phyloP scores from a whole-genome alignment of 2,113 vertebrate species.

The Bubo blakistoni region DNA sequence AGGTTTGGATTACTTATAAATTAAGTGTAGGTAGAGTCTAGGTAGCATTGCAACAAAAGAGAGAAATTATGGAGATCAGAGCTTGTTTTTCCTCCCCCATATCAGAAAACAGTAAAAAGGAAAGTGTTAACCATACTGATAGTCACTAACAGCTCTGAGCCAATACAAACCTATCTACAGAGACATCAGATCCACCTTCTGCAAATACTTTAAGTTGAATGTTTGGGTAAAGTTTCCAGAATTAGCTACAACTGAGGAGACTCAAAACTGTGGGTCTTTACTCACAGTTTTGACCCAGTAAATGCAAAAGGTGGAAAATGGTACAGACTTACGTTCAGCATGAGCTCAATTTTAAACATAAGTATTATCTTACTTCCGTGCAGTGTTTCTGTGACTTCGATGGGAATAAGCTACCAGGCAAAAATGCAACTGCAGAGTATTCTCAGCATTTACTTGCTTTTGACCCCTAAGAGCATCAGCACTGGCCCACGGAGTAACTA shows the following conservation, averaged over 20 bases:
- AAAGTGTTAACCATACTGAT: background rate
- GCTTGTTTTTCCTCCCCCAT: rapidly evolving
- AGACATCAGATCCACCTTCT: background rate
- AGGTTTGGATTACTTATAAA: background rate
- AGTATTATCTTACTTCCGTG: background rate
- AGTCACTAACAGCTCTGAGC: background rate
- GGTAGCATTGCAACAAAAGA: background rate
- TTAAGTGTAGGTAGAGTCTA: rapidly evolving
- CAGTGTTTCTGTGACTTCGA: rapidly evolving
- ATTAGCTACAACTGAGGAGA: background rate
- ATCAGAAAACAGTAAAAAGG: background rate
- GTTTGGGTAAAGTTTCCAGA: background rate
- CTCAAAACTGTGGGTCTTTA: background rate
- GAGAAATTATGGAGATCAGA: background rate
- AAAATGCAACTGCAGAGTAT: background rate
- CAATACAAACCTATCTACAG: background rate
- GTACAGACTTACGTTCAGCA: background rate
- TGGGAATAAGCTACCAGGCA: background rate
- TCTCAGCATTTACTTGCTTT: background rate
- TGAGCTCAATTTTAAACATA: background rate
- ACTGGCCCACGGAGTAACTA: background rate
- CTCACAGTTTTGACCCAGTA: background rate
- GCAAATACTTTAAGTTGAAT: background rate
- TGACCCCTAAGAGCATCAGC: background rate
- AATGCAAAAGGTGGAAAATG: background rate